phyloP scores from a whole-genome alignment of 2,888 invertebrate species.

The Catocala fraxini region DNA sequence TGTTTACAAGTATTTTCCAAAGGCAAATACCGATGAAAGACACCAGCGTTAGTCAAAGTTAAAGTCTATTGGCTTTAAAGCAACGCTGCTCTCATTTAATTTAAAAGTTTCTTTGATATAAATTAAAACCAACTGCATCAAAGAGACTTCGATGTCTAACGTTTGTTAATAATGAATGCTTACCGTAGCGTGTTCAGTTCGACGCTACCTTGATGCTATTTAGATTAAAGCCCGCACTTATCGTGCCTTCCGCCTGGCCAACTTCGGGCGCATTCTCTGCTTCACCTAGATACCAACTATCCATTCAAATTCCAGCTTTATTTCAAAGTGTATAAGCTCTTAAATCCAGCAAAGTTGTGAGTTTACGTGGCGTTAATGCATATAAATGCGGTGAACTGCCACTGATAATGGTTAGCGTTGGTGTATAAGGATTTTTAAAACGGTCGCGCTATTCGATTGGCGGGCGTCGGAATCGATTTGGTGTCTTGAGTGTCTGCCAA shows the following conservation, averaged over 20 bases:
- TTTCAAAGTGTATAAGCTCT: slow-evolving; percentile 50
- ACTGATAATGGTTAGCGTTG: slow-evolving; percentile 71
- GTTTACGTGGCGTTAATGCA: slow-evolving; percentile 67
- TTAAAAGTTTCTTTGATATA: slow-evolving; percentile 22
- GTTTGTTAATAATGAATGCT: slow-evolving; percentile 52
- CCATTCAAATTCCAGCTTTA: slow-evolving; percentile 66
- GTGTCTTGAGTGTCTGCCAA: slow-evolving; percentile 58
- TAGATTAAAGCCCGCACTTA: slow-evolving; percentile 83
- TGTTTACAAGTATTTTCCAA: background rate
- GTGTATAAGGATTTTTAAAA: slow-evolving; percentile 68
- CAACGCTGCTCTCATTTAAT: slow-evolving; percentile 9
- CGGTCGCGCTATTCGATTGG: slow-evolving; percentile 55
- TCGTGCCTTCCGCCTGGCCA: slow-evolving; percentile 76
- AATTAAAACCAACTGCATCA: slow-evolving; percentile 36
- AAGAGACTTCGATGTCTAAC: slow-evolving; percentile 38
- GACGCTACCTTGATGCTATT: slow-evolving; percentile 75
- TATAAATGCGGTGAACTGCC: slow-evolving; percentile 76
- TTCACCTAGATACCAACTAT: slow-evolving; percentile 53
- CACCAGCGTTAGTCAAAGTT: slow-evolving; percentile 4
- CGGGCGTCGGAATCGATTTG: slow-evolving; percentile 44
- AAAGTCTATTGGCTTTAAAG: slow-evolving; percentile 17
- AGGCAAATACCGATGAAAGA: background rate
- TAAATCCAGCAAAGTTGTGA: slow-evolving; percentile 41
- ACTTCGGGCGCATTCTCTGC: slow-evolving; percentile 69
- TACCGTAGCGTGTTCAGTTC: slow-evolving; percentile 59